phyloP scores from a whole-genome alignment of 2,888 invertebrate species.

The Andrena fulva region DNA sequence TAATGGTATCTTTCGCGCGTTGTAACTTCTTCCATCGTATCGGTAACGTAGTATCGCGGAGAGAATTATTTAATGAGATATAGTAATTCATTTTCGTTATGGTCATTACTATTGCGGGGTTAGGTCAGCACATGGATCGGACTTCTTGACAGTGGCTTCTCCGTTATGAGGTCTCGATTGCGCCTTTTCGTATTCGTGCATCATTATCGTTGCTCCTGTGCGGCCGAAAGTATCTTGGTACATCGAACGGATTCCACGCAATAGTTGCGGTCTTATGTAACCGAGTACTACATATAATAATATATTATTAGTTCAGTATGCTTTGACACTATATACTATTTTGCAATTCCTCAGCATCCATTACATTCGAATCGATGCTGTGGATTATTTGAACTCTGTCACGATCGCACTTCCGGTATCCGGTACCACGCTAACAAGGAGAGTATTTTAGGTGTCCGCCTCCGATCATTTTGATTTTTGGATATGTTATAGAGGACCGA shows the following conservation, averaged over 20 bases:
- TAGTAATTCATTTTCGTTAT: neutral
- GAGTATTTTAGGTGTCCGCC: no score
- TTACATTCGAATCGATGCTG: neutral
- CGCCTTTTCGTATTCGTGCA: conserved; percentile 41
- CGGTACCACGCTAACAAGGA: no score
- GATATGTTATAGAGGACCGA: no score
- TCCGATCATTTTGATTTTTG: no score
- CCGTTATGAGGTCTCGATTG: neutral
- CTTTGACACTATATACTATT: neutral
- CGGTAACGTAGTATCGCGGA: no score
- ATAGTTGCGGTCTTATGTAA: conserved; percentile 70
- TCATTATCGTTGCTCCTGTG: conserved; percentile 74
- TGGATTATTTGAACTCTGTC: no score
- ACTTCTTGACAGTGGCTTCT: neutral
- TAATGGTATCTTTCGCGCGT: neutral
- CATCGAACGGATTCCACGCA: conserved; percentile 70
- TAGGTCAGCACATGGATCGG: neutral
- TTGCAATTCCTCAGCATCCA: conserved; percentile 1
- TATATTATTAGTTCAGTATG: neutral
- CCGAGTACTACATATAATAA: conserved; percentile 71
- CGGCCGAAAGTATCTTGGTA: conserved; percentile 77
- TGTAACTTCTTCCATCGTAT: neutral
- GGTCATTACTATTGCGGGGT: neutral
- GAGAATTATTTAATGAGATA: neutral
- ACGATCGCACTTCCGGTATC: no score